Evolutionary conservation across 1,140 invertebrate species (phyloP).

Genomic region (Bombus impatiens): DNA sequence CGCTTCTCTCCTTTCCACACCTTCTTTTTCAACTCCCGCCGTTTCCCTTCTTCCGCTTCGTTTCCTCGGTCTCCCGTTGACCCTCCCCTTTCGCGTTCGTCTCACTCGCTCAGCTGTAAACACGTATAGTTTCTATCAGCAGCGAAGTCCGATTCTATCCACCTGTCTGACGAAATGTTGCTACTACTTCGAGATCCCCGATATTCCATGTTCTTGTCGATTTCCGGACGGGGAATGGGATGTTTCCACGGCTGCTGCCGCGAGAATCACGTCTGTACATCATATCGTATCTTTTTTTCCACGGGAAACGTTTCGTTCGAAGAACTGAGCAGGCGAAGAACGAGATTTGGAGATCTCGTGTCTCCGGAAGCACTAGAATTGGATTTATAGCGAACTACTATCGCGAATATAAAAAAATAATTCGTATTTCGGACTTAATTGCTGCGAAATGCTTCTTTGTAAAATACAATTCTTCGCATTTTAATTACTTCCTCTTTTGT

Average conservation of each 20-base stretch:
- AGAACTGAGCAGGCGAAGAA: neutral
- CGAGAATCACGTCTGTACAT: constrained; percentile 24
- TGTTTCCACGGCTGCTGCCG: neutral
- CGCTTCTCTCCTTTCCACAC: neutral
- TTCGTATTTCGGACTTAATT: neutral
- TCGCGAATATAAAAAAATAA: neutral
- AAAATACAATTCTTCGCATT: no score
- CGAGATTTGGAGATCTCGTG: neutral
- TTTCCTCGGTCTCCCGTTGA: constrained; percentile 49
- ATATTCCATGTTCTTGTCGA: constrained; percentile 31
- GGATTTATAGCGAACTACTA: neutral
- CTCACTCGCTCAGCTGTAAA: constrained; percentile 17
- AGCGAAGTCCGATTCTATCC: constrained; percentile 13
- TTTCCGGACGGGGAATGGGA: constrained; percentile 18
- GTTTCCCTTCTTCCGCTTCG: constrained; percentile 30
- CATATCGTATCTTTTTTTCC: neutral
- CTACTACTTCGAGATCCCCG: neutral
- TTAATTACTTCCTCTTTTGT: no score
- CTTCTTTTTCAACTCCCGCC: neutral
- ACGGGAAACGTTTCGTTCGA: neutral
- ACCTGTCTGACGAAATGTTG: constrained; percentile 31
- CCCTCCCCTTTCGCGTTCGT: constrained; percentile 1
- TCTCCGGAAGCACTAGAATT: neutral
- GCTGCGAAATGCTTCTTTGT: neutral
- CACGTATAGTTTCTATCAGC: constrained; percentile 3